A percentile compares a stretch with the other conserved stretches of the same genome.
phyloP scores from a whole-genome alignment of 1,140 invertebrate genomes.

The Calosoma granatense region DNA sequence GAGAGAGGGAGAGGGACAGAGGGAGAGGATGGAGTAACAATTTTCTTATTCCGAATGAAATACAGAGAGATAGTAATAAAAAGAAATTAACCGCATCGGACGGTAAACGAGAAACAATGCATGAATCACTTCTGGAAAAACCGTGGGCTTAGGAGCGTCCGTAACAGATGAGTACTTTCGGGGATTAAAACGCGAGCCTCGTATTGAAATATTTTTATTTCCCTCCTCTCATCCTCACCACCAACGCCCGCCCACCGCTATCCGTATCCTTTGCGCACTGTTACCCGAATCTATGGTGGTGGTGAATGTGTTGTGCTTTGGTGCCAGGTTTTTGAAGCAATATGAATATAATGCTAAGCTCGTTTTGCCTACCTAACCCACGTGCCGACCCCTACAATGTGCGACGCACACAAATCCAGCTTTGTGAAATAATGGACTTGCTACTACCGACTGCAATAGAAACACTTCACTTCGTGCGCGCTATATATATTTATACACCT shows the following conservation, averaged over 20 bases:
- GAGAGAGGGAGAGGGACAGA: neutral
- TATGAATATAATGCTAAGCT: conserved; percentile 7
- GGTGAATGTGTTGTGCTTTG: too few species aligned
- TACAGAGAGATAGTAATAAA: neutral
- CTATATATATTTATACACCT: too few species aligned
- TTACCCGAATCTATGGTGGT: too few species aligned
- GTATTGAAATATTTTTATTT: conserved; percentile 12
- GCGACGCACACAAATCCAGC: neutral
- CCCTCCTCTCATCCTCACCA: neutral
- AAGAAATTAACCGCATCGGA: neutral
- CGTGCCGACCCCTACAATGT: neutral
- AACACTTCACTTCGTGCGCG: too few species aligned
- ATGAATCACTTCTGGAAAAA: conserved; percentile 4
- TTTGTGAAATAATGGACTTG: neutral
- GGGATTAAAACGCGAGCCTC: neutral
- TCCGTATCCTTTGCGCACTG: too few species aligned
- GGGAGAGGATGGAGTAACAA: neutral
- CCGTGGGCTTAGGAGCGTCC: neutral
- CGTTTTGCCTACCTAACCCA: too few species aligned
- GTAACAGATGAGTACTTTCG: conserved; percentile 9
- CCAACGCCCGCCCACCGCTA: too few species aligned
- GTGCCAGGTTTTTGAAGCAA: conserved; percentile 1
- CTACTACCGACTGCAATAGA: too few species aligned
- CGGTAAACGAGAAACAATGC: conserved; percentile 2
- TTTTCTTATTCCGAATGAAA: neutral